Conservation (phyloP, 2,113 vertebrate species). For the Xiphias gladius region DNA sequence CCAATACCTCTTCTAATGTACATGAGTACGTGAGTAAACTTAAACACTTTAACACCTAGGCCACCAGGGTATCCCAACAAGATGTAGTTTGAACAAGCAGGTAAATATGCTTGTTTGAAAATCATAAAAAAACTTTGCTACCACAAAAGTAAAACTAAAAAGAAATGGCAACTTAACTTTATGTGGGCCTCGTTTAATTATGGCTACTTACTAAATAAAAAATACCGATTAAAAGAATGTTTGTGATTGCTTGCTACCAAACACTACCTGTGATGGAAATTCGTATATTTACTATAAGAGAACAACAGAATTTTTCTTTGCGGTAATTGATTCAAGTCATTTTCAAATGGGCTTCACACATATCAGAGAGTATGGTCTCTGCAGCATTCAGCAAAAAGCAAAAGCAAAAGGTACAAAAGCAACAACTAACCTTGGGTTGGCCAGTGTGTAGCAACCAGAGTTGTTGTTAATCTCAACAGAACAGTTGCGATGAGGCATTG, state of each 20-base stretch:
- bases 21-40: too few species aligned
- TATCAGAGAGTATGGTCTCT: too few species aligned
- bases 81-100: neutral
- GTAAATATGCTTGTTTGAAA: neutral
- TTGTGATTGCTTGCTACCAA: neutral
- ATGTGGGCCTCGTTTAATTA: neutral
- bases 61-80: neutral
- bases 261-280: too few species aligned
- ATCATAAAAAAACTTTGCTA: neutral
- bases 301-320: too few species aligned
- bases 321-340: too few species aligned
- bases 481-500: slow-evolving; percentile 70
- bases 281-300: too few species aligned
- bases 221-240: too few species aligned
- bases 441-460: slow-evolving; percentile 61
- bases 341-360: too few species aligned
- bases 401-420: neutral
- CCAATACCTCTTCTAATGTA: too few species aligned
- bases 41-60: too few species aligned
- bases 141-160: neutral
- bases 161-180: neutral
- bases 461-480: slow-evolving; percentile 69
- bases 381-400: neutral
- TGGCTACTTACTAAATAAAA: neutral
- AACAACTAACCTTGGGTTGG: slow-evolving; percentile 59